Base-by-base conservation (phyloP, 1,140 invertebrate genomes). In the Drosophila bipectinata region DNA sequence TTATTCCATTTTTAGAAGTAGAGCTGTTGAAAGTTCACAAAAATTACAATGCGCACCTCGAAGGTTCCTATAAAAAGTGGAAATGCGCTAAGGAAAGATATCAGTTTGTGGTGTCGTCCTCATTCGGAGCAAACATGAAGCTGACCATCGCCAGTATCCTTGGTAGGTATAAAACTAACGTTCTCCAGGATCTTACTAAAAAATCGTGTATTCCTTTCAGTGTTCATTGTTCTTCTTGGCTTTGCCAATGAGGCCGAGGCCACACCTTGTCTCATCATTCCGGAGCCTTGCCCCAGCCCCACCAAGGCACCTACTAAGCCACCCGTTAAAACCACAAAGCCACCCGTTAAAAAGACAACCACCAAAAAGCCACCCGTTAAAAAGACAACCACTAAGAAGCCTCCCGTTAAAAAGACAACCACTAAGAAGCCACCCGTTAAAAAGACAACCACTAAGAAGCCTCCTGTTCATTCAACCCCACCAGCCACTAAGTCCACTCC, bases 121-220 rank as follows among this genome's bases (percentile, higher is more conserved):
- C 28, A 59, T 24, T 9, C 49, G n/a, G 14, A 12, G 24, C 15
- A 34, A 53, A 12, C 21, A 60, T 60, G 57, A 60, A 60, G 57
- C 57, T 60, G 21, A 60, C 30, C 18, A 24, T 60, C 4, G 18
- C 4, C 28, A 1, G 34, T 60, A 21, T 52, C 47, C 1, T 60
- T 3, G 57, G 57, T 60, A 52, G 6, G 21, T 34, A 7, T 14
- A 4, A 4, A 3, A 18, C 12, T 47, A 9, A 10, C 9, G 2
- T 10, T 47, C 9, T 24, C 5, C 1, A 18, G 6, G 41, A 15
- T 12, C 4, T 15, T 7, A 9, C 1, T 45, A 5, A 2, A 15
- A 45, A 45, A 6, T 18, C 14, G 7, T 34, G 4, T 21, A 21
- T 37, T 3, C 41, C 8, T 45, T 24, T 5, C 18, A 64, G 61